These are phyloP conservation scores for Anolis sagrei DNA, from an alignment of 2,113 vertebrate species.

Conservation along the genomic window DNA sequence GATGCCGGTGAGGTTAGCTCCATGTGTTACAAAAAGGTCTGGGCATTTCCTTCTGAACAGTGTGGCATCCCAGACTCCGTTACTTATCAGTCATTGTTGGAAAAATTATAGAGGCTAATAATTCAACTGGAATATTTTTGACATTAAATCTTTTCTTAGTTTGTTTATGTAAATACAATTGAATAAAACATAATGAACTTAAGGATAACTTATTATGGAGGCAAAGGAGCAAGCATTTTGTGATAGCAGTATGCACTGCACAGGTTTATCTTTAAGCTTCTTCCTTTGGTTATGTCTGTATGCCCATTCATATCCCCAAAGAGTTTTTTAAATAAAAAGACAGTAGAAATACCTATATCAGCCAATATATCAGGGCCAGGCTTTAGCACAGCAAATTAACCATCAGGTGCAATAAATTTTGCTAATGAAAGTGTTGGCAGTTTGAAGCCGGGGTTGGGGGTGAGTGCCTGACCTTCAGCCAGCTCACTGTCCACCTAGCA, in stretches of 20 bases:
- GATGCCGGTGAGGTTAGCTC: neutral
- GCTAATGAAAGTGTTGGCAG: too few species aligned
- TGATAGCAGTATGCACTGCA: neutral
- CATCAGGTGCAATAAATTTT: too few species aligned
- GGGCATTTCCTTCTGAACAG: neutral
- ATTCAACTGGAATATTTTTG: neutral
- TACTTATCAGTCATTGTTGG: neutral
- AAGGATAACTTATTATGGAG: neutral
- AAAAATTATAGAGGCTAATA: neutral
- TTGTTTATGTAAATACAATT: neutral
- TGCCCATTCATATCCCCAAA: neutral
- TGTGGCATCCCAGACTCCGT: neutral
- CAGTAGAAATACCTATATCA: neutral
- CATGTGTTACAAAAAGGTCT: neutral
- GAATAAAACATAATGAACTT: neutral
- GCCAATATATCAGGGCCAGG: too few species aligned
- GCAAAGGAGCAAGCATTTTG: neutral
- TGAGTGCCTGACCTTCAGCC: too few species aligned
- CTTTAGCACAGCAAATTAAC: too few species aligned
- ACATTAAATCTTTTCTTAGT: neutral
- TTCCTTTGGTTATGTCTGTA: neutral
- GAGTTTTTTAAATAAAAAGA: neutral
- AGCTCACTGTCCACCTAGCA: too few species aligned
- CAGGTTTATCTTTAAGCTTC: neutral
- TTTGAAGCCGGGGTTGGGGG: too few species aligned